Evolutionary conservation across 2,888 invertebrate species (phyloP).

Genomic region (Phortica magna): DNA sequence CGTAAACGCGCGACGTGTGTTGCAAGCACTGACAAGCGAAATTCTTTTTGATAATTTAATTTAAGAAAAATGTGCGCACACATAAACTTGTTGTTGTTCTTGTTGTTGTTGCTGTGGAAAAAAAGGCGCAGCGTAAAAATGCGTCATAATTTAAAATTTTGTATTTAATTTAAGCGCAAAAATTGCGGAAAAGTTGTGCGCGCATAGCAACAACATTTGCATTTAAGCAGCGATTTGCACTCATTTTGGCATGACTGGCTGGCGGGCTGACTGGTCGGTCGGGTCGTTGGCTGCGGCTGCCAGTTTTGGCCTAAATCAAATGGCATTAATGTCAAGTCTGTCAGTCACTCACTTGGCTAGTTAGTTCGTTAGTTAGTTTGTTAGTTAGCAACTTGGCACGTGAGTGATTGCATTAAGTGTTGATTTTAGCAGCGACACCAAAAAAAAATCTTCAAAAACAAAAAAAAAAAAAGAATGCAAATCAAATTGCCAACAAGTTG

Average conservation of each 20-base stretch:
- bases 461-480: not conserved
- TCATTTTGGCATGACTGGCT: slow-evolving; percentile 14
- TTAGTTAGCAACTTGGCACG: slow-evolving; percentile 12
- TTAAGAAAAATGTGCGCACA: slow-evolving; percentile 39
- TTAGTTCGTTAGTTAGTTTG: not conserved
- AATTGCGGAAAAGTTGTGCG: not conserved
- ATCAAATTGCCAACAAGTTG: not conserved
- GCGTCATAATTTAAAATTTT: slow-evolving; percentile 14
- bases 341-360: not conserved
- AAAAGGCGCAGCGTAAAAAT: slow-evolving; percentile 46
- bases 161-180: not conserved
- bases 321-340: slow-evolving; percentile 15
- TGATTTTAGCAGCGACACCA: not conserved
- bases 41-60: slow-evolving; percentile 72
- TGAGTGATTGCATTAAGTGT: slow-evolving; percentile 15
- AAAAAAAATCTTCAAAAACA: not conserved
- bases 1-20: too few relatives aligned
- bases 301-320: slow-evolving; percentile 29
- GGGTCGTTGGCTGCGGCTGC: not conserved
- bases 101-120: slow-evolving; percentile 34
- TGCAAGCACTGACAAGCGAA: slow-evolving; percentile 51
- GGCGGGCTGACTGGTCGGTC: not conserved
- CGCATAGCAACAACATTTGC: slow-evolving; percentile 16
- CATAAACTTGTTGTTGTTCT: not conserved
- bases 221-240: not conserved